Evolutionary conservation across 2,113 vertebrate species (phyloP), one percentile per base, ranked within the genome.

Genomic region (Sardina pilchardus): DNA sequence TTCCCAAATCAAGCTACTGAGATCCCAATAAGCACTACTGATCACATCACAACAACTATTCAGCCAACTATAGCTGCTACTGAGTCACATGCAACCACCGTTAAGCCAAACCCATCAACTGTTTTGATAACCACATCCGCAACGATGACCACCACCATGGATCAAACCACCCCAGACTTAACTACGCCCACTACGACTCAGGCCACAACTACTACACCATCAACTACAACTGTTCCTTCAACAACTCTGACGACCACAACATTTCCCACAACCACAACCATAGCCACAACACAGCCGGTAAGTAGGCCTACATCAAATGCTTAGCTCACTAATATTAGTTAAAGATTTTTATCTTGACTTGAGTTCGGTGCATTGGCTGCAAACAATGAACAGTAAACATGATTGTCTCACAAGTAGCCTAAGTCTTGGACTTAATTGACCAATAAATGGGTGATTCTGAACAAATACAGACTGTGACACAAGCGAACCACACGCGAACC

Each of bases 261-360:
- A 24, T 48, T 63, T 34, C 82, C 82, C 14, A 83, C 50, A 53
- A 83, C 82, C 56, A 83, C 50, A 48, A 83, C 82, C 53, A 80
- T 82, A 42, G 82, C 39, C 26, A 53, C 47, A 14, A 83, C 82
- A 12, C 36, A 59, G 45, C 19, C 36, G 82, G 86, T 86, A 67
- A 86, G 86, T 80, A n/a, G n/a, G n/a, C n/a, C n/a, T n/a, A 16
- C 14, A 10, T 34, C 30, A 71, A 10, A 71, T 71, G 63, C 26
- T 34, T 71, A 63, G 56, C 56, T n/a, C 21, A 63, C 21, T n/a
- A 7, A 63, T 63, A 63, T 0, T 2, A 63, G 21, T 63, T 63
- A 42, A 48, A 12, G 3, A 2, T 3, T 48, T 48, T 48, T 12
- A 8, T 7, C 8, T 48, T 48, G 47, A 48, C 47, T 48, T 48